Evolutionary conservation across 2,888 invertebrate genomes (phyloP).

Genomic region (Heteropelma amictum): DNA sequence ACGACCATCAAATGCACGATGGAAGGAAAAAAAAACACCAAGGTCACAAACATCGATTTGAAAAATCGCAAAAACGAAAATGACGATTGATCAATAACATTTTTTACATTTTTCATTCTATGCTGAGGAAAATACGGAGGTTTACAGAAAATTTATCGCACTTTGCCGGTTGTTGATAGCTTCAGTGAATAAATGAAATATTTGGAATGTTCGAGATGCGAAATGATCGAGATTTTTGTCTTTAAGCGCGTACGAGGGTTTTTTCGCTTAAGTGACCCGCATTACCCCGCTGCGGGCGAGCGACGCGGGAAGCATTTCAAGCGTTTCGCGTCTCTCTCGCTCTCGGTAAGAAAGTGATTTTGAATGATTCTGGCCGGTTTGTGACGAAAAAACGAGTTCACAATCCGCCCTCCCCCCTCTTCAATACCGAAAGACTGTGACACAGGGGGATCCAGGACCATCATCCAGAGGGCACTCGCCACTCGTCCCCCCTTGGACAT

Average conservation of each 20-base stretch:
- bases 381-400: constrained; percentile 51
- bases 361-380: constrained; percentile 51
- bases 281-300: not conserved
- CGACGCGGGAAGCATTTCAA: not conserved
- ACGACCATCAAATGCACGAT: too few species aligned
- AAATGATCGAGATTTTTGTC: not conserved
- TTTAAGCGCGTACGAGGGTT: not conserved
- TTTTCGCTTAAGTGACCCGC: constrained; percentile 5
- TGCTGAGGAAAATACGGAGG: too few species aligned
- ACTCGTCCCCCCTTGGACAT: constrained; percentile 1
- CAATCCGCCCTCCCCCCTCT: constrained; percentile 6
- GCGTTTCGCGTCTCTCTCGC: not conserved
- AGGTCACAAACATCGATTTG: too few species aligned
- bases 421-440: not conserved
- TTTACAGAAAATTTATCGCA: too few species aligned
- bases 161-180: too few species aligned
- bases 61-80: too few species aligned
- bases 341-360: constrained; percentile 34
- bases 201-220: not conserved
- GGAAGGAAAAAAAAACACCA: too few species aligned
- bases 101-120: too few species aligned
- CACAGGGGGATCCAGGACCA: constrained; percentile 25
- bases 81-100: too few species aligned
- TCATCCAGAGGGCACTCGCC: constrained; percentile 24
- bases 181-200: not conserved